A percentile compares a stretch with the other conserved stretches of the same genome.
These are phyloP conservation scores for Erebia epiphron DNA, from an alignment of 2,888 invertebrate species.

Conservation along the genomic window DNA sequence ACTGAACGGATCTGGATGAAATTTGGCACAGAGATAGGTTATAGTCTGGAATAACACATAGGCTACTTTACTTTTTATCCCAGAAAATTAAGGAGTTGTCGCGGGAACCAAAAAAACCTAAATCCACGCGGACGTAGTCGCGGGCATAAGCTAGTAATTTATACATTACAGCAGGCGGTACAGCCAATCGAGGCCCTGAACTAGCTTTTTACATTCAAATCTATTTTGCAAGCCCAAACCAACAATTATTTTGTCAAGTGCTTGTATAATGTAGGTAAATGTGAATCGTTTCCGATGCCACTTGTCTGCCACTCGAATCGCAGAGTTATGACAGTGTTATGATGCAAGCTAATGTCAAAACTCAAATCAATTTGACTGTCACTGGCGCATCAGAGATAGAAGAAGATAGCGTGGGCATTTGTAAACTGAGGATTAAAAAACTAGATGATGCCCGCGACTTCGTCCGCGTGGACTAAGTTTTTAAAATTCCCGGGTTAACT, in stretches of 20 bases:
- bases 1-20: too few species aligned
- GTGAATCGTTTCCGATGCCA: background rate
- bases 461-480: background rate
- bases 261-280: conserved; percentile 7
- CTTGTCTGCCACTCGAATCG: conserved; percentile 1
- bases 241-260: conserved; percentile 13
- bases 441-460: background rate
- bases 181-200: background rate
- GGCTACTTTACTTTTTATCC: too few species aligned
- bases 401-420: conserved; percentile 4
- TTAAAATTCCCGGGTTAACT: too few species aligned
- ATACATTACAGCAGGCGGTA: background rate
- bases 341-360: conserved; percentile 7
- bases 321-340: conserved; percentile 7
- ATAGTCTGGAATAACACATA: too few species aligned
- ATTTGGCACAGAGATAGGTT: too few species aligned
- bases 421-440: background rate
- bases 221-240: conserved; percentile 8
- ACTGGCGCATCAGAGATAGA: background rate
- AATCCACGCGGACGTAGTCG: too few species aligned
- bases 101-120: too few species aligned
- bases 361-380: background rate
- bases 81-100: too few species aligned
- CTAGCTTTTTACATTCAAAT: conserved; percentile 11
- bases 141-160: too few species aligned